These are phyloP conservation scores for Mizuhopecten yessoensis DNA, from an alignment of 1,140 invertebrate species.

Conservation along the genomic window DNA sequence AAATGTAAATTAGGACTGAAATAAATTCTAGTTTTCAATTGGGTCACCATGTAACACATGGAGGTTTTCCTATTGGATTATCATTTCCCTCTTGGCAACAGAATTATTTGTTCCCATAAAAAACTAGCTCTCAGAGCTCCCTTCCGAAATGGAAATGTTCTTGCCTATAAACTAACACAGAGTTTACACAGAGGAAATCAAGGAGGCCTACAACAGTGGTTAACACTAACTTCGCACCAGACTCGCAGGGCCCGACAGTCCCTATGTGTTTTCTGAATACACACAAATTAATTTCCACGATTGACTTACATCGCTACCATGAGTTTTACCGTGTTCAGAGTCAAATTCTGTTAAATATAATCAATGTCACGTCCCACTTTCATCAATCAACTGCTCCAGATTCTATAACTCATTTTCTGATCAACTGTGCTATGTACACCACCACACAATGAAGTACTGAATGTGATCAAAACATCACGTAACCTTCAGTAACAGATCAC, in stretches of 20 bases:
- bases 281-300: conserved; percentile 28
- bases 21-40: neutral
- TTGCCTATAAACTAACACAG: neutral
- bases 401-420: neutral
- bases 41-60: neutral
- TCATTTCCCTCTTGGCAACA: neutral
- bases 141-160: neutral
- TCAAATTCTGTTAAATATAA: conserved; percentile 20
- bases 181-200: conserved; percentile 38
- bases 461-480: too few species aligned
- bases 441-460: neutral
- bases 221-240: neutral
- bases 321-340: conserved; percentile 5
- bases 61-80: neutral
- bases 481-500: too few species aligned
- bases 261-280: neutral
- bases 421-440: neutral
- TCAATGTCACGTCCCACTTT: neutral
- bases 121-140: neutral
- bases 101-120: neutral
- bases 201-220: neutral
- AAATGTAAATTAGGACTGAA: too few species aligned
- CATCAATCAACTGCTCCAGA: neutral
- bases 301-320: neutral
- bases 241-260: neutral